Evolutionary conservation across 1,140 invertebrate genomes (phyloP).

Genomic region (Drosophila burlai): DNA sequence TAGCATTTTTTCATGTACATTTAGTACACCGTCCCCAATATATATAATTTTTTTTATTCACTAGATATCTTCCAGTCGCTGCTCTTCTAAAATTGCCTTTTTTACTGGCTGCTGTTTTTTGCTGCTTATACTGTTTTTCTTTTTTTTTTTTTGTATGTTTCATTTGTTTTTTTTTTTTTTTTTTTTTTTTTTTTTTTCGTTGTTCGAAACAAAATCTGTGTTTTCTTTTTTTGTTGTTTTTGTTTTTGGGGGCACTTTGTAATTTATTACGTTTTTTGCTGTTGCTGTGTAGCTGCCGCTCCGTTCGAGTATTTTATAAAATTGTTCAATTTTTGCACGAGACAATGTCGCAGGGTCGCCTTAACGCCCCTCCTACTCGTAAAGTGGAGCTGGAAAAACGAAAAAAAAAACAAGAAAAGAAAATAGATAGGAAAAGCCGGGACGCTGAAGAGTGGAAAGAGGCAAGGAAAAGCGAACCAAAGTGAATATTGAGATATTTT

Average conservation of each 20-base stretch:
- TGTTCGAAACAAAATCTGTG: conserved; percentile 40
- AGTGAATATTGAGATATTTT: conserved; percentile 76
- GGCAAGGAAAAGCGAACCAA: conserved; percentile 16
- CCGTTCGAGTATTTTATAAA: conserved; percentile 54
- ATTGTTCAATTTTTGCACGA: conserved; percentile 62
- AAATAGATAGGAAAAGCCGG: conserved; percentile 7
- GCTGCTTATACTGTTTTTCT: conserved; percentile 10
- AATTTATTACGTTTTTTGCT: conserved; percentile 72
- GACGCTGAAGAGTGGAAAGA: not conserved
- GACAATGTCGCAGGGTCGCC: conserved; percentile 54
- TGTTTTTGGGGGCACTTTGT: conserved; percentile 55
- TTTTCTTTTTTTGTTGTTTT: conserved; percentile 21
- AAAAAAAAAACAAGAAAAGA: conserved; percentile 3
- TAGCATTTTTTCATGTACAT: not conserved
- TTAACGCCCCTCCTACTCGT: conserved; percentile 28
- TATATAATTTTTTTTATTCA: not conserved
- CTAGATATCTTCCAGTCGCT: conserved; percentile 12
- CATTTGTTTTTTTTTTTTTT: not conserved
- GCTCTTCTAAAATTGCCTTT: conserved; percentile 12
- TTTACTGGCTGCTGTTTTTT: conserved; percentile 24
- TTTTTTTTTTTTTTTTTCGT: not conserved
- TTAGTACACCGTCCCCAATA: not conserved
- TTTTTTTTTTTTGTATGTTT: too few species aligned
- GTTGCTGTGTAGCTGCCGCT: conserved; percentile 18
- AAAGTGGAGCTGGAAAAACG: conserved; percentile 32